These are phyloP conservation scores for Notothenia coriiceps DNA, from an alignment of 2,113 vertebrate species.

Conservation along the genomic window DNA sequence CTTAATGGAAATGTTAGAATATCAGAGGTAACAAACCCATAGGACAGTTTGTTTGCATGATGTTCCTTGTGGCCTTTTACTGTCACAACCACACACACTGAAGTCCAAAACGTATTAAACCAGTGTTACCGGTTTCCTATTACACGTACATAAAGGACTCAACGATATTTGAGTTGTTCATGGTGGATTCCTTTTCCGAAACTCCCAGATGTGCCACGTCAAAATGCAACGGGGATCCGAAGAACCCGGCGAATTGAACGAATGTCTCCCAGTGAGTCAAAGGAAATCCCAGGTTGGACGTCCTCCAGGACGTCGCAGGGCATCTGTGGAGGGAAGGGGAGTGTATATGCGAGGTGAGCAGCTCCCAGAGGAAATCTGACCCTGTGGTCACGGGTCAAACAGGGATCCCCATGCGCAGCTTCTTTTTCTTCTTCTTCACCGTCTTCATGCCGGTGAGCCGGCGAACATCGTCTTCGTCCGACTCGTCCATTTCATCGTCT, in stretches of 20 bases:
- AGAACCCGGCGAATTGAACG: conserved; percentile 14
- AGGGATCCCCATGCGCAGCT: conserved; percentile 93
- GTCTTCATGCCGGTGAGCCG: conserved; percentile 90
- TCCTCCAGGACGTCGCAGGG: conserved; percentile 17
- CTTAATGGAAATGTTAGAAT: conserved; percentile 18
- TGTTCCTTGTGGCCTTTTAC: conserved; percentile 5
- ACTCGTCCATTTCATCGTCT: conserved; percentile 98
- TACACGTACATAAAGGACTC: conserved; percentile 26
- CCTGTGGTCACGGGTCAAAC: conserved; percentile 84
- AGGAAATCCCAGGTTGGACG: conserved; percentile 15
- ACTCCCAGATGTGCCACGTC: not conserved
- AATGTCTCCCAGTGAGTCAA: conserved; percentile 4
- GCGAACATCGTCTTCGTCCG: conserved; percentile 92
- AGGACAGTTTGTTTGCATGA: conserved; percentile 24
- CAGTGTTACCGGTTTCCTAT: conserved; percentile 33
- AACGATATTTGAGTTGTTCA: conserved; percentile 11
- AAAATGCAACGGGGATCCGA: conserved; percentile 35
- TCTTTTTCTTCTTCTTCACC: conserved; percentile 97
- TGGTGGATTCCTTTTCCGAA: not conserved
- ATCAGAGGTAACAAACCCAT: conserved; percentile 10
- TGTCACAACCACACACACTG: not conserved
- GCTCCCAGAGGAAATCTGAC: conserved; percentile 11
- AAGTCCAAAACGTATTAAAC: conserved; percentile 16
- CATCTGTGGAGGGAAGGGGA: conserved; percentile 14
- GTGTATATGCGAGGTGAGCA: conserved; percentile 12